Percentiles rank a stretch among this genome's conserved stretches.
Evolutionary conservation across 2,797 vertebrate genomes (phyloP).

Genomic region (Clarias pachynema): DNA sequence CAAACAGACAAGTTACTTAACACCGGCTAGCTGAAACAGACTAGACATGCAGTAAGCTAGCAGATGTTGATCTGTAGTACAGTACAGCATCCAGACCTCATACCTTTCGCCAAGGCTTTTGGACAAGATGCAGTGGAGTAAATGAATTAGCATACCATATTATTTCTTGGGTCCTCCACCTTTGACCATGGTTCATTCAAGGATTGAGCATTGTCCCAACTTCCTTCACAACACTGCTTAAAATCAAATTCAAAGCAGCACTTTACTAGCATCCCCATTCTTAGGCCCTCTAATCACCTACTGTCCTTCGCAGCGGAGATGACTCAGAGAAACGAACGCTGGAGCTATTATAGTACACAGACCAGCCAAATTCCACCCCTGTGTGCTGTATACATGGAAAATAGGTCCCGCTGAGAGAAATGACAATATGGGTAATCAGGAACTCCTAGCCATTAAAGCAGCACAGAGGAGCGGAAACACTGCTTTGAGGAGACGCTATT

Average conservation of each 20-base stretch:
- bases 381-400: constrained; percentile 18
- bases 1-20: neutral
- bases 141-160: neutral
- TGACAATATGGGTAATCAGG: neutral
- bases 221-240: neutral
- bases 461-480: neutral
- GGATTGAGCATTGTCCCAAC: neutral
- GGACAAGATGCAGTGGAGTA: neutral
- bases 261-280: neutral
- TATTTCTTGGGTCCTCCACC: neutral
- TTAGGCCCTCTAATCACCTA: neutral
- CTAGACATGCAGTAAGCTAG: too few relatives aligned
- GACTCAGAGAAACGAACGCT: constrained; percentile 7
- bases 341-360: neutral
- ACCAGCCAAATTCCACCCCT: constrained; percentile 9
- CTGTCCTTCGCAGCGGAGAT: neutral
- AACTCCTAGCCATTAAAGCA: neutral
- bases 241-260: neutral
- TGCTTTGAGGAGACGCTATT: neutral
- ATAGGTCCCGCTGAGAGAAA: neutral
- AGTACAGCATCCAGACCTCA: too few relatives aligned
- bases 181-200: neutral
- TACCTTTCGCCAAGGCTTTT: neutral
- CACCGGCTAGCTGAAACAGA: neutral
- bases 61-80: too few relatives aligned